phyloP scores from a whole-genome alignment of 2,797 vertebrate genomes.

The Schizopygopsis malacanthus region DNA sequence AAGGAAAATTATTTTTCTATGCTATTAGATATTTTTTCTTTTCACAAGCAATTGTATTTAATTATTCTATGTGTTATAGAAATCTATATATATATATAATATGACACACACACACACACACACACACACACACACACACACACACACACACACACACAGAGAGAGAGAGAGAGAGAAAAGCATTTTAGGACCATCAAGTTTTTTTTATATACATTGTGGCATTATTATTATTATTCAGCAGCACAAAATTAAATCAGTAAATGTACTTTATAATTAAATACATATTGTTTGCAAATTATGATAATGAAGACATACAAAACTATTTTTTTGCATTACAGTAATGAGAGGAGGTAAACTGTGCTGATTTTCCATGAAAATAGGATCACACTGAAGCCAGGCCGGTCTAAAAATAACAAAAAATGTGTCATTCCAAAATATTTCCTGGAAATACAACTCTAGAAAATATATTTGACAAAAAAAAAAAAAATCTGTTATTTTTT shows the following conservation, averaged over 20 bases:
- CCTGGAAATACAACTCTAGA: not conserved
- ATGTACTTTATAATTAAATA: not conserved
- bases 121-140: no score
- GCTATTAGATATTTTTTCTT: slow-evolving; percentile 74
- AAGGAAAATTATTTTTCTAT: slow-evolving; percentile 74
- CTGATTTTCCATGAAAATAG: not conserved
- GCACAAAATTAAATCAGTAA: not conserved
- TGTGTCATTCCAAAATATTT: not conserved
- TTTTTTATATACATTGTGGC: not conserved
- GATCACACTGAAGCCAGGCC: not conserved
- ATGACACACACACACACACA: no score
- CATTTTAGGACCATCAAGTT: not conserved
- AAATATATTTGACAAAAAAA: not conserved
- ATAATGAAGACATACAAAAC: not conserved
- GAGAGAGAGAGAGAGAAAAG: no score
- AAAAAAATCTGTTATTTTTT: no score
- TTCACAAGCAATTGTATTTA: slow-evolving; percentile 50
- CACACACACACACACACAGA: no score
- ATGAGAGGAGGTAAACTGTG: not conserved
- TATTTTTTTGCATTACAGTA: not conserved
- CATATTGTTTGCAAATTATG: not conserved
- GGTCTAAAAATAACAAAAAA: not conserved
- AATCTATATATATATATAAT: not conserved
- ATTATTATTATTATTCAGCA: not conserved
- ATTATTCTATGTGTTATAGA: slow-evolving; percentile 5